Evolutionary conservation across 1,140 invertebrate species (phyloP).

Genomic region (Glossosoma conforme): DNA sequence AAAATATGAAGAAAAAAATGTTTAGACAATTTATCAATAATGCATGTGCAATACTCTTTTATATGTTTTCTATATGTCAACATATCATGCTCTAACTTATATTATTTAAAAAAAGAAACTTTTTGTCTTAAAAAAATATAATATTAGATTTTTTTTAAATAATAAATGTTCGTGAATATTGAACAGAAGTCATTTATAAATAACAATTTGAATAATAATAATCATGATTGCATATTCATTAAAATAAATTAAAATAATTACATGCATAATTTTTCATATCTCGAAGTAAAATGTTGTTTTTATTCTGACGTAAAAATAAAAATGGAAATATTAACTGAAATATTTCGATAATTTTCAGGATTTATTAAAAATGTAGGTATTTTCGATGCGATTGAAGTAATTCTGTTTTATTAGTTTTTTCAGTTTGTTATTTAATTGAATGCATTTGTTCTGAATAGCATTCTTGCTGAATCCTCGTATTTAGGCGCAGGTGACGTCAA

Average conservation of each 20-base stretch:
- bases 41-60: too few species aligned
- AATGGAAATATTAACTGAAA: slow-evolving; percentile 16
- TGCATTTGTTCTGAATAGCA: too few species aligned
- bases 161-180: slow-evolving; percentile 15
- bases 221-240: slow-evolving; percentile 23
- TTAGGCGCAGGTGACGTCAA: slow-evolving; percentile 1
- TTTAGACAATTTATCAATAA: too few species aligned
- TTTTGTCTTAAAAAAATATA: too few species aligned
- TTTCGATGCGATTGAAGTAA: not conserved
- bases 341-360: slow-evolving; percentile 3
- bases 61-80: too few species aligned
- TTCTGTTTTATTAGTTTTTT: not conserved
- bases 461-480: not conserved
- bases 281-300: slow-evolving; percentile 26
- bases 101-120: too few species aligned
- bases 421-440: slow-evolving; percentile 1
- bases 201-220: slow-evolving; percentile 15
- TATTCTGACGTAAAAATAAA: slow-evolving; percentile 6
- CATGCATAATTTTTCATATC: slow-evolving; percentile 30
- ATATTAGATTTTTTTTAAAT: slow-evolving; percentile 11
- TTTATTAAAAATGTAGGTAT: not conserved
- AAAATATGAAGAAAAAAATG: too few species aligned
- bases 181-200: slow-evolving; percentile 9
- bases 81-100: too few species aligned
- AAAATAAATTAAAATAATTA: slow-evolving; percentile 24